Base-by-base conservation (phyloP, 1,140 invertebrate species). In the Ceratoteleas bidentatus region DNA sequence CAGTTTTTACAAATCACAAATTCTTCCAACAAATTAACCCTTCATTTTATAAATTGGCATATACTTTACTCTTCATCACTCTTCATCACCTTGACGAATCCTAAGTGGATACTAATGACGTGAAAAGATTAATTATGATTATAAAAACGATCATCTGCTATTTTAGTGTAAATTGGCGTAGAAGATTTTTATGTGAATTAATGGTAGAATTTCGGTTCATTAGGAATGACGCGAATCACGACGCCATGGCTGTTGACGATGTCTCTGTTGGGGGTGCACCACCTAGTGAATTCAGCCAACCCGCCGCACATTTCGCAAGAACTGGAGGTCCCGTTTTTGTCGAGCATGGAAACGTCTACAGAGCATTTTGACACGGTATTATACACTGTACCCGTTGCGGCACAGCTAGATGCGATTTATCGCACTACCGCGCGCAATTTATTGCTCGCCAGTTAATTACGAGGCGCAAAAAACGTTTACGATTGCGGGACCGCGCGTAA, bases 171-270 rank as follows among this genome's bases (percentile, higher is more conserved):
- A n/a, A n/a, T n/a, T n/a, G n/a, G n/a, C n/a, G n/a, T n/a, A n/a
- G n/a, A n/a, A n/a, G n/a, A n/a, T n/a, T n/a, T n/a, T n/a, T n/a
- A n/a, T n/a, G n/a, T n/a, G n/a, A n/a, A 24, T 24, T 24, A 24
- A 24, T 24, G 24, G 24, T 24, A 24, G 24, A 24, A 24, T 24
- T 24, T 24, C 24, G 24, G 24, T 24, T 24, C 1, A 24, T 16
- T 56, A 91, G 90, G 84, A 58, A 90, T 90, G 85, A 84, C 84
- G 45, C 88, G 82, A 58, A 64, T 88, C 13, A 45, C 88, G 13
- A 65, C 75, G 45, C 89, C 89, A 47, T 90, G 88, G 88, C 54
- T 91, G 34, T n/a, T 91, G 43, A 89, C 90, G 10, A 90, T 90
- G 88, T 91, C 88, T 10, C 75, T 91, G 8, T 50, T 91, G n/a